A percentile compares a stretch with the other conserved stretches of the same genome.
Evolutionary conservation across 2,113 vertebrate species (phyloP).

Genomic region (Ginglymostoma cirratum): DNA sequence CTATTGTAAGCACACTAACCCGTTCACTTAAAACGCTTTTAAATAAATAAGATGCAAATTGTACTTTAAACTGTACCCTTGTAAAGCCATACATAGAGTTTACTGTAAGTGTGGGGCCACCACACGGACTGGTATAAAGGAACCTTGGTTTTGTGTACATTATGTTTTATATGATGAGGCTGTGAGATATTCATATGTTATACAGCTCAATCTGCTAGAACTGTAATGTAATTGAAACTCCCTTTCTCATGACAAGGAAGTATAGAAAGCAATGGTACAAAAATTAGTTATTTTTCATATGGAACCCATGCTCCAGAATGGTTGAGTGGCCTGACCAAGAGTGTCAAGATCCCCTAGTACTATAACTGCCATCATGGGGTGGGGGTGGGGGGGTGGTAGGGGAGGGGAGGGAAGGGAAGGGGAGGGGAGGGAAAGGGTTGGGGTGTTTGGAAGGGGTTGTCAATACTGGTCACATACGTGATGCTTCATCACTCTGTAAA

Average conservation of each 20-base stretch:
- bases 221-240: constrained; percentile 42
- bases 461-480: constrained; percentile 8
- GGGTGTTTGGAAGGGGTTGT: neutral
- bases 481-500: constrained; percentile 57
- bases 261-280: constrained; percentile 48
- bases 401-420: neutral
- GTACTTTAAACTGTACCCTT: constrained; percentile 79
- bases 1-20: constrained; percentile 85
- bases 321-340: constrained; percentile 6
- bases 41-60: constrained; percentile 70
- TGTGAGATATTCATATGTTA: constrained; percentile 65
- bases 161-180: constrained; percentile 82
- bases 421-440: neutral
- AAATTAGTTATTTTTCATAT: constrained; percentile 63
- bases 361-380: neutral
- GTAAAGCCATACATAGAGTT: constrained; percentile 91
- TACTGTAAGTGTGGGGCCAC: constrained; percentile 60
- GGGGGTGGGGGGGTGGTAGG: neutral
- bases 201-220: constrained; percentile 50
- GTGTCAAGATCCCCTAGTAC: constrained; percentile 45
- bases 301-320: constrained; percentile 42
- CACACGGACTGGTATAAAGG: constrained; percentile 72
- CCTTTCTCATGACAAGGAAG: constrained; percentile 54
- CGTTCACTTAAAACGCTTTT: constrained; percentile 87
- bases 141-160: constrained; percentile 82